Percentiles rank a stretch among this genome's conserved stretches.
These are phyloP conservation scores for Noctua janthina DNA, from an alignment of 2,888 invertebrate species.

Conservation along the genomic window DNA sequence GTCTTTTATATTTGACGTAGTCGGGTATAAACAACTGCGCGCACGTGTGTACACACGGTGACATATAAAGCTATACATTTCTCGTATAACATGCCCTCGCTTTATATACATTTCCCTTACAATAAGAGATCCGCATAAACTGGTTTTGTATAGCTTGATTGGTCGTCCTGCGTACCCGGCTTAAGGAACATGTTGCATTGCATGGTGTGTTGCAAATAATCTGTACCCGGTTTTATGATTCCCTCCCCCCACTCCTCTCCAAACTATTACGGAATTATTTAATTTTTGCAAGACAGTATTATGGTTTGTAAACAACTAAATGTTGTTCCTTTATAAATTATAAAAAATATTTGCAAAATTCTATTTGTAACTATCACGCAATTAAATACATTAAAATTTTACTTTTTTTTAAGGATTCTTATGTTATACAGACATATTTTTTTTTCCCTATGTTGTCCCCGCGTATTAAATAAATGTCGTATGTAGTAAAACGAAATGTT, in stretches of 20 bases:
- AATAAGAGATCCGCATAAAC: no score
- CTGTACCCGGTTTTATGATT: not conserved
- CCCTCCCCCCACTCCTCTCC: no score
- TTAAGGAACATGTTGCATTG: not conserved
- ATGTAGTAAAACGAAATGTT: constrained; percentile 1
- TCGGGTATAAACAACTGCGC: not conserved
- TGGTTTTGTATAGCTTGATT: no score
- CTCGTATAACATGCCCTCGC: no score
- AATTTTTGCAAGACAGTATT: constrained; percentile 17
- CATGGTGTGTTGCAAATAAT: not conserved
- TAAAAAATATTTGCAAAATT: not conserved
- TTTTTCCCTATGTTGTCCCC: not conserved
- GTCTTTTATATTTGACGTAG: not conserved
- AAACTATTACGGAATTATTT: not conserved
- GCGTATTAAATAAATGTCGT: not conserved
- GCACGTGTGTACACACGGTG: not conserved
- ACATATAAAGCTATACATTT: no score
- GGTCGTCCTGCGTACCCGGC: not conserved
- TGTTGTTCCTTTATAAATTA: constrained; percentile 5
- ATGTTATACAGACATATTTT: not conserved
- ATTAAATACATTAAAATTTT: constrained; percentile 11
- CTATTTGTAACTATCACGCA: not conserved
- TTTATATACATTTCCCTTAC: no score
- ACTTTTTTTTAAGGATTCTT: not conserved
- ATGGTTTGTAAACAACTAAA: constrained; percentile 16